Conservation (phyloP, 2,113 vertebrate genomes). For the Poicephalus gulielmi region DNA sequence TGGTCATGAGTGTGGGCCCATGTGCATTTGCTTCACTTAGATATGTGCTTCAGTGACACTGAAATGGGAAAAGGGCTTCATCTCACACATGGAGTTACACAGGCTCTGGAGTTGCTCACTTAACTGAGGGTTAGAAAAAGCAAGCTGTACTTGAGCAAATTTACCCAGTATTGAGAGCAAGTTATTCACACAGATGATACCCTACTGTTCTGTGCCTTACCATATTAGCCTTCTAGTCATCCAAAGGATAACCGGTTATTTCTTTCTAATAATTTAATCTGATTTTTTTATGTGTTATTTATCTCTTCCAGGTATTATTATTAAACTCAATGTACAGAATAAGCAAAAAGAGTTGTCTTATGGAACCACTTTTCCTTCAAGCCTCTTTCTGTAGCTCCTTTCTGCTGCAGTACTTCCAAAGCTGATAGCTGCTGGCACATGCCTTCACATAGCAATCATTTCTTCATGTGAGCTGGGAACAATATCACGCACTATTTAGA, state of each 20-base stretch:
- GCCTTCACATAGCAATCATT: rapidly evolving
- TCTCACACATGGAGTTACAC: too few relatives aligned
- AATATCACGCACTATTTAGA: rapidly evolving
- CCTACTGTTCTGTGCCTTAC: not conserved
- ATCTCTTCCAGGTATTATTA: not conserved
- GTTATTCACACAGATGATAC: not conserved
- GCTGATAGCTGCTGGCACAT: not conserved
- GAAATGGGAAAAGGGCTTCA: not conserved
- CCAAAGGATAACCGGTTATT: not conserved
- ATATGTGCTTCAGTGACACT: not conserved
- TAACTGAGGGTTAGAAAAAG: not conserved
- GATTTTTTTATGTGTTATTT: not conserved
- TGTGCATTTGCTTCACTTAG: not conserved
- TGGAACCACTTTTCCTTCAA: not conserved
- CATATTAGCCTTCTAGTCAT: not conserved
- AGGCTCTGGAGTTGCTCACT: not conserved
- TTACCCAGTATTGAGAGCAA: not conserved
- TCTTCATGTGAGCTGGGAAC: not conserved
- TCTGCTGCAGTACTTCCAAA: not conserved
- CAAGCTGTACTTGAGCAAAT: not conserved
- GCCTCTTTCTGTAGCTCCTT: not conserved
- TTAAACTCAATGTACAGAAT: too few relatives aligned
- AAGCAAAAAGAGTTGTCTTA: not conserved
- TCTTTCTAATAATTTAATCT: not conserved
- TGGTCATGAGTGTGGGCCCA: rapidly evolving